Evolutionary conservation across 2,797 vertebrate species (phyloP).

Genomic region (Lithobates pipiens): DNA sequence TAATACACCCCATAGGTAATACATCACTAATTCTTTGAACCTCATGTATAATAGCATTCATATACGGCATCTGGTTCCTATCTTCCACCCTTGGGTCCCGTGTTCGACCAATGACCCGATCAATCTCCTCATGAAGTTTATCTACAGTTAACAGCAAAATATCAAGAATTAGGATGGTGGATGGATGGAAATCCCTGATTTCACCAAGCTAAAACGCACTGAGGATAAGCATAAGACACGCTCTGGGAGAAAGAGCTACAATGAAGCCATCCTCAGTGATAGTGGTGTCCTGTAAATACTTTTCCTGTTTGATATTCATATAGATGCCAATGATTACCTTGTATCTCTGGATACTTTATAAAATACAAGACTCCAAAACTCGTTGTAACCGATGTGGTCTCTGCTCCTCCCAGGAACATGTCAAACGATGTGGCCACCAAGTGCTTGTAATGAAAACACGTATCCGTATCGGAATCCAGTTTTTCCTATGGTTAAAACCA

Average conservation of each 20-base stretch:
- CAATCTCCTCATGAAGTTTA: slow-evolving; percentile 48
- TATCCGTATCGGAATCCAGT: not conserved
- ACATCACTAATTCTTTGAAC: slow-evolving; percentile 29
- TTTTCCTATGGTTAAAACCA: slow-evolving; percentile 24
- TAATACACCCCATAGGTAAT: slow-evolving; percentile 23
- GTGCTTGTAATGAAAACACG: slow-evolving; percentile 1
- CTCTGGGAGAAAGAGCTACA: too few relatives aligned
- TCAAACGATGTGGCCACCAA: slow-evolving; percentile 27
- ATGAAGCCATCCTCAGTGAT: too few relatives aligned
- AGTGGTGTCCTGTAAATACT: too few relatives aligned
- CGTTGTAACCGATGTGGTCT: slow-evolving; percentile 18
- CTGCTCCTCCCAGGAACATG: slow-evolving; percentile 47
- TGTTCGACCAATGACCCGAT: slow-evolving; percentile 11
- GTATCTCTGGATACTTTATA: slow-evolving; percentile 36
- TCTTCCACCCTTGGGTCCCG: slow-evolving; percentile 19
- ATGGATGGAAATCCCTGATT: too few relatives aligned
- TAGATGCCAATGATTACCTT: slow-evolving; percentile 14
- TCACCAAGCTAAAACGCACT: too few relatives aligned
- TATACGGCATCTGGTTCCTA: slow-evolving; percentile 32
- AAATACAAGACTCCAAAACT: slow-evolving; percentile 29
- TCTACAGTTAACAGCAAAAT: not conserved
- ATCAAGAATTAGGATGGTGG: too few relatives aligned
- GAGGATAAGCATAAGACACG: too few relatives aligned
- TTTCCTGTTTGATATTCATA: not conserved
- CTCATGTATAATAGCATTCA: slow-evolving; percentile 44